These are phyloP conservation scores for Tetramorium bicarinatum DNA, from an alignment of 2,888 invertebrate genomes.

Conservation along the genomic window DNA sequence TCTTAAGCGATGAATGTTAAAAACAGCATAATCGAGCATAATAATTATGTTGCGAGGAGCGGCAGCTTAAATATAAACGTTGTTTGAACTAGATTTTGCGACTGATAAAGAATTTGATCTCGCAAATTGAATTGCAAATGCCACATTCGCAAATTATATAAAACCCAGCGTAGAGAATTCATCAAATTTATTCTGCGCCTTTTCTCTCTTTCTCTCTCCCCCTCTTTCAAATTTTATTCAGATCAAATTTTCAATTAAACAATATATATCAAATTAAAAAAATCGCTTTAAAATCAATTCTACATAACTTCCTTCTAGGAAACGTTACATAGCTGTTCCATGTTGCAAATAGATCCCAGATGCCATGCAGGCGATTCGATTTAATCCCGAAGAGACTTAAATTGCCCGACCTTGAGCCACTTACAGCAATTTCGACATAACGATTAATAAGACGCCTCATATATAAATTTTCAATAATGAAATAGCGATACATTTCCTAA, in stretches of 20 bases:
- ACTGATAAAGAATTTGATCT: background rate
- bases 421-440: constrained; percentile 38
- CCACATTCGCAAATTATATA: background rate
- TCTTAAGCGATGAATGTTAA: constrained; percentile 70
- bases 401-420: constrained; percentile 70
- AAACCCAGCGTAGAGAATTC: background rate
- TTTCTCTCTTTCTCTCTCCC: background rate
- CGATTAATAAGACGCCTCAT: constrained; percentile 56
- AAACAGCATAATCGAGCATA: constrained; percentile 72
- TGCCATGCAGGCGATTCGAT: constrained; percentile 22
- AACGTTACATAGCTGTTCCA: constrained; percentile 9
- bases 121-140: constrained; percentile 33
- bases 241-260: constrained; percentile 1
- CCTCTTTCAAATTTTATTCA: background rate
- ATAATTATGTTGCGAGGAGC: constrained; percentile 67
- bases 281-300: constrained; percentile 27
- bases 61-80: constrained; percentile 43
- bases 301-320: constrained; percentile 9
- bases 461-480: constrained; percentile 52
- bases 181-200: background rate
- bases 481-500: constrained; percentile 49
- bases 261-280: constrained; percentile 20
- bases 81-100: constrained; percentile 19
- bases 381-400: constrained; percentile 50
- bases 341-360: constrained; percentile 1